These are phyloP conservation scores for Alligator sinensis DNA, from an alignment of 2,113 vertebrate species.

Conservation along the genomic window DNA sequence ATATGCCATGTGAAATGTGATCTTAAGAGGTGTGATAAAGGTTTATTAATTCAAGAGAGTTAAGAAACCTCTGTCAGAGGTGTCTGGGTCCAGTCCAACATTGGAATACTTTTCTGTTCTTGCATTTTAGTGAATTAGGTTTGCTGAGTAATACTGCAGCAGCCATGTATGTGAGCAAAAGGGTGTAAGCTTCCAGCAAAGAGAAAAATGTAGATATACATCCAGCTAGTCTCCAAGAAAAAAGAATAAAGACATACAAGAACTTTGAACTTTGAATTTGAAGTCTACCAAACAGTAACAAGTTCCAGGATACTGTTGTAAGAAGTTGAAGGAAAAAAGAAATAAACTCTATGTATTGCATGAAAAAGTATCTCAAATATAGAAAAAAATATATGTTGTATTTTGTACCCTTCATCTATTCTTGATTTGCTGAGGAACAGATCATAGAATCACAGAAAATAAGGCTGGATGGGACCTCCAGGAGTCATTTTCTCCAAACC, in stretches of 20 bases:
- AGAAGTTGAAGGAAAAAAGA: not conserved
- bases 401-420: not conserved
- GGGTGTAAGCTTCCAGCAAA: not conserved
- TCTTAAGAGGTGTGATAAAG: not conserved
- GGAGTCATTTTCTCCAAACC: no score
- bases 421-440: not conserved
- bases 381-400: not conserved
- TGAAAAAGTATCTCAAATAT: not conserved
- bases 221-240: not conserved
- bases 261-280: not conserved
- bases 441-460: no score
- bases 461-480: no score
- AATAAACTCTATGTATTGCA: not conserved
- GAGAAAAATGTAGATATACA: not conserved
- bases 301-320: not conserved
- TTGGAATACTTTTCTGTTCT: not conserved
- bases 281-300: not conserved
- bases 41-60: not conserved
- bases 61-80: not conserved
- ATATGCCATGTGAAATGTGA: not conserved
- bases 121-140: not conserved
- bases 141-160: not conserved
- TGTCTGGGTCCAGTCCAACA: not conserved
- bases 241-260: not conserved
- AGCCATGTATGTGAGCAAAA: not conserved